phyloP scores from a whole-genome alignment of 2,888 invertebrate species.

The Ellobium chinense region DNA sequence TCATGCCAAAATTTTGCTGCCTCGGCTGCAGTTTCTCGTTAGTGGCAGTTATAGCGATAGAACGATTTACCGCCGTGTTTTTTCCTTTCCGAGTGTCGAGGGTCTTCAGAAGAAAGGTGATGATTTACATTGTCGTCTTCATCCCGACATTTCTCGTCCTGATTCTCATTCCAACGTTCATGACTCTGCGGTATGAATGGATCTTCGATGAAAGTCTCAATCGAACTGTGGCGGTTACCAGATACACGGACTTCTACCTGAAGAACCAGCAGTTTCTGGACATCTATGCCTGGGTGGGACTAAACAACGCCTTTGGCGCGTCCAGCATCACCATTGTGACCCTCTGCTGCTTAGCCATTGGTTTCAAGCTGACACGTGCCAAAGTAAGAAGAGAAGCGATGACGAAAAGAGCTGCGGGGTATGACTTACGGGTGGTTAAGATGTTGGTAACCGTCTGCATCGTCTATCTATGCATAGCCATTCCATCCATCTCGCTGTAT shows the following conservation, averaged over 20 bases:
- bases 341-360: background rate
- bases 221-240: background rate
- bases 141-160: background rate
- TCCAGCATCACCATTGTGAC: background rate
- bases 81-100: background rate
- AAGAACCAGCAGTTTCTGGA: background rate
- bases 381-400: background rate
- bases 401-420: background rate
- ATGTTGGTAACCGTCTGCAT: slow-evolving; percentile 8
- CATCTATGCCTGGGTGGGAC: slow-evolving; percentile 10
- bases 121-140: background rate
- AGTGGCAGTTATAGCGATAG: background rate
- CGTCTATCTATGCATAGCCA: background rate
- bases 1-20: background rate
- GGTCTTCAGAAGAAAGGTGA: background rate
- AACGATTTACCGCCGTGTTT: slow-evolving; percentile 1
- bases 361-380: background rate
- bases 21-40: background rate
- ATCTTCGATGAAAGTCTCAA: background rate
- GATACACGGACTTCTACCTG: background rate
- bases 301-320: background rate
- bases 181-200: background rate
- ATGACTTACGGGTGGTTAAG: slow-evolving; percentile 6
- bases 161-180: background rate
- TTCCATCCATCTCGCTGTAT: background rate